Evolutionary conservation across 2,113 vertebrate species (phyloP), one percentile per base, ranked within the genome.

Genomic region (Dolichotis patagonum): DNA sequence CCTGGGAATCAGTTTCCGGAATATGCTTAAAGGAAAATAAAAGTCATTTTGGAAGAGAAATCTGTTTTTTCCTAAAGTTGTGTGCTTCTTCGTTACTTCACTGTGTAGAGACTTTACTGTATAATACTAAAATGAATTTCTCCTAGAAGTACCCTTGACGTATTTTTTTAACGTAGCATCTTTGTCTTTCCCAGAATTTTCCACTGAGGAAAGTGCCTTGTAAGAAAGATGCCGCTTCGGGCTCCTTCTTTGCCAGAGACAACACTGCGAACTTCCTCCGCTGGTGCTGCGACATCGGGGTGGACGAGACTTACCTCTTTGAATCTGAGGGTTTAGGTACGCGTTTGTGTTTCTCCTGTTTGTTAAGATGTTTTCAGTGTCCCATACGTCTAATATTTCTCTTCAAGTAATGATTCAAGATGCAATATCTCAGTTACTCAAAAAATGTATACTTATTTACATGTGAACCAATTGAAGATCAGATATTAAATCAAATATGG

Each of bases 241-340:
- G 99, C 41, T 99, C 99, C 19, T 99, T 99, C 98, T 99, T 99
- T 94, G 99, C 99, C 78, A 99, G 99, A 52, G 99, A 99, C 98
- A 99, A 99, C 97, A 99, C 99, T 0, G 99, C 99, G 0, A 99
- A 99, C 98, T 99, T 99, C 98, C 99, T 99, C 94, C 98, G 99
- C 88, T 99, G 99, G 99, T 99, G 99, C 91, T 98, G 99, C 35
- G 97, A 98, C 52, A 95, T 99, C 82, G 99, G 99, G 3, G 99
- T 99, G 71, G 99, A 99, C 78, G 99, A 99, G 91, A 99, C 99
- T 3, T 99, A 99, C 84, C 98, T 99, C 97, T 99, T 99, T 98
- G 99, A 99, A 98, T 99, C 99, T 0, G 99, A 99, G 98, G 99
- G 99, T 75, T 99, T 99, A 96, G 99, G 99, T 99, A 98, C 97